These are phyloP conservation scores for Eumerus sabulonum DNA, from an alignment of 2,888 invertebrate species.

Conservation along the genomic window DNA sequence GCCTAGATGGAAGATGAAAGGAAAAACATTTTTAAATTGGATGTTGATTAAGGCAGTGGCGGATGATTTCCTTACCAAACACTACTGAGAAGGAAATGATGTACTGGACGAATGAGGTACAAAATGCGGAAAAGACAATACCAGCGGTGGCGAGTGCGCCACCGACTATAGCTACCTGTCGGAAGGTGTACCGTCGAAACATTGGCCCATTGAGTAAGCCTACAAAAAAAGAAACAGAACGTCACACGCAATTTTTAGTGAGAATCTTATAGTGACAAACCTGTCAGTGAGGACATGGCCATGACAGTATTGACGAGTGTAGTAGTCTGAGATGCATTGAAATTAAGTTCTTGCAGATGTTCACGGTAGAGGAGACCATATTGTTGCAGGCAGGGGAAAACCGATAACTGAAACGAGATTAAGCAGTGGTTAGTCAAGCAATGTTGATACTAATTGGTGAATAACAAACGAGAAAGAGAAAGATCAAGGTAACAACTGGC, in stretches of 20 bases:
- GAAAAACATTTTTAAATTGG: background rate
- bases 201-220: slow-evolving; percentile 85
- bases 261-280: slow-evolving; percentile 74
- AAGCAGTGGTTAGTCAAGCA: slow-evolving; percentile 70
- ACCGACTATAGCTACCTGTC: slow-evolving; percentile 84
- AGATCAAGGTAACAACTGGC: no score
- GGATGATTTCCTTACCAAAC: slow-evolving; percentile 81
- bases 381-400: slow-evolving; percentile 84
- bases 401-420: slow-evolving; percentile 80
- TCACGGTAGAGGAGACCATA: slow-evolving; percentile 86
- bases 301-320: slow-evolving; percentile 86
- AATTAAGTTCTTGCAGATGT: slow-evolving; percentile 82
- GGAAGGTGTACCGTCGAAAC: slow-evolving; percentile 84
- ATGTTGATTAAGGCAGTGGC: no score
- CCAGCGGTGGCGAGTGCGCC: slow-evolving; percentile 81
- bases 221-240: slow-evolving; percentile 41
- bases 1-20: slow-evolving; percentile 53
- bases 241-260: slow-evolving; percentile 71
- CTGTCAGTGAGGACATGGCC: slow-evolving; percentile 84
- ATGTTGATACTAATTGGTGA: no score
- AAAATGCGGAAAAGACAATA: slow-evolving; percentile 82
- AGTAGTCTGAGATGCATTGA: slow-evolving; percentile 84
- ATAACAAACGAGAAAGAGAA: background rate
- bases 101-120: slow-evolving; percentile 83
- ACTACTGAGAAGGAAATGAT: slow-evolving; percentile 84